phyloP scores from a whole-genome alignment of 2,113 vertebrate species.

The Varanus komodoensis region DNA sequence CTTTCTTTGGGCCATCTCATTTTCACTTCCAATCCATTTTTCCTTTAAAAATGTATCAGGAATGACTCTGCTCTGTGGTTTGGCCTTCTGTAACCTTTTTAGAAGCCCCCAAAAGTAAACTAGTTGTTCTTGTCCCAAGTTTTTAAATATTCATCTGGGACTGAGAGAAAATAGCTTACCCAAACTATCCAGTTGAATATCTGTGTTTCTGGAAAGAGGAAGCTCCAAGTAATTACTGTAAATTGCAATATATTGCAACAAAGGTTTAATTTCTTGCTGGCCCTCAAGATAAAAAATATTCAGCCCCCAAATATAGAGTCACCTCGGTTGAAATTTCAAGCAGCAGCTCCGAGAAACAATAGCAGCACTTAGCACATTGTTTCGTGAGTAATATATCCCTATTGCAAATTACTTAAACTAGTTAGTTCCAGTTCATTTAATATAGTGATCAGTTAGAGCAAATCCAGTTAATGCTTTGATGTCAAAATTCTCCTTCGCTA shows the following conservation, averaged over 20 bases:
- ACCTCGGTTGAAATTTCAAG: background rate
- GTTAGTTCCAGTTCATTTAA: background rate
- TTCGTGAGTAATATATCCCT: slow-evolving; percentile 4
- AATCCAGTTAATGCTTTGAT: background rate
- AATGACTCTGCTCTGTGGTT: background rate
- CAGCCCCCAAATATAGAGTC: background rate
- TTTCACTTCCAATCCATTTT: background rate
- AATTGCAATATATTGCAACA: slow-evolving; percentile 1
- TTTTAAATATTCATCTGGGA: background rate
- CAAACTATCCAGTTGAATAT: background rate
- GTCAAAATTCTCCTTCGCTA: background rate
- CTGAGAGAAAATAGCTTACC: slow-evolving; percentile 9
- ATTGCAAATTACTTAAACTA: background rate
- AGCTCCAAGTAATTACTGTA: background rate
- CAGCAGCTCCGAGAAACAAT: background rate
- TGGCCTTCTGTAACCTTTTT: background rate
- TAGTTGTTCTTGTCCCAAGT: background rate
- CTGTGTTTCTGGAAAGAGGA: background rate
- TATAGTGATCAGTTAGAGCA: background rate
- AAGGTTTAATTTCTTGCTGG: background rate
- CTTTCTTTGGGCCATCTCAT: background rate
- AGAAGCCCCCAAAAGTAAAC: background rate
- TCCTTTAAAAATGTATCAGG: background rate
- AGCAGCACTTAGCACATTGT: background rate
- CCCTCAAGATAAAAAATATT: background rate